These are phyloP conservation scores for Petrocephalus sullivani DNA, from an alignment of 2,797 vertebrate genomes.

Conservation along the genomic window DNA sequence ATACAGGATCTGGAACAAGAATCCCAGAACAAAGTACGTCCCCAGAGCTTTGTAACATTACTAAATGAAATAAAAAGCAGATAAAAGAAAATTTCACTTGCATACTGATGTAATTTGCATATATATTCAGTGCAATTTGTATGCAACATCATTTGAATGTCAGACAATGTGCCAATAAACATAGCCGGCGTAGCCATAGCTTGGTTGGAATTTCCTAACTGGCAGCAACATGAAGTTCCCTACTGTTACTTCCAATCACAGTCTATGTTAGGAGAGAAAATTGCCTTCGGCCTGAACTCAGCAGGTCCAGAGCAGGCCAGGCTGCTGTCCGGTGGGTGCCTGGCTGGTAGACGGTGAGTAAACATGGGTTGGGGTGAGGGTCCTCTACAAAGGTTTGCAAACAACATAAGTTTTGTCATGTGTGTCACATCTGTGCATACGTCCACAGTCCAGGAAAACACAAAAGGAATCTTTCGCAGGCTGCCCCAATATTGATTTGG, in stretches of 20 bases:
- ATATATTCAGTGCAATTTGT: not conserved
- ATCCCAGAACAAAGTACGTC: not conserved
- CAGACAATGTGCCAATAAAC: constrained; percentile 1
- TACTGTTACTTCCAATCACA: constrained; percentile 6
- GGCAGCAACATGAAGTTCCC: not conserved
- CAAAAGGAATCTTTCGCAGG: constrained; percentile 3
- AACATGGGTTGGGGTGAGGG: constrained; percentile 23
- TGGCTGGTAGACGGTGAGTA: constrained; percentile 25
- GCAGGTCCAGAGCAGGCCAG: constrained; percentile 17
- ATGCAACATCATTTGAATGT: not conserved
- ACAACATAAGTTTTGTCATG: constrained; percentile 16
- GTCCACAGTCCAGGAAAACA: not conserved
- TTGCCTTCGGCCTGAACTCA: constrained; percentile 23
- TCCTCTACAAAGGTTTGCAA: not conserved
- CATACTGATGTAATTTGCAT: not conserved
- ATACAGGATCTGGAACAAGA: not conserved
- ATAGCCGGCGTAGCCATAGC: not conserved
- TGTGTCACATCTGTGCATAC: constrained; percentile 22
- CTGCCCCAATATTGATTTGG: constrained; percentile 18
- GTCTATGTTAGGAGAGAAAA: not conserved
- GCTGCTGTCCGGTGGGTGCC: constrained; percentile 16
- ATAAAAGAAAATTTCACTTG: not conserved
- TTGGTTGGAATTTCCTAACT: constrained; percentile 1
- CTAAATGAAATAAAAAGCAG: not conserved
- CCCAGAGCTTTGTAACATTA: not conserved